phyloP scores from a whole-genome alignment of 2,113 vertebrate species.

The Terrapene triunguis region DNA sequence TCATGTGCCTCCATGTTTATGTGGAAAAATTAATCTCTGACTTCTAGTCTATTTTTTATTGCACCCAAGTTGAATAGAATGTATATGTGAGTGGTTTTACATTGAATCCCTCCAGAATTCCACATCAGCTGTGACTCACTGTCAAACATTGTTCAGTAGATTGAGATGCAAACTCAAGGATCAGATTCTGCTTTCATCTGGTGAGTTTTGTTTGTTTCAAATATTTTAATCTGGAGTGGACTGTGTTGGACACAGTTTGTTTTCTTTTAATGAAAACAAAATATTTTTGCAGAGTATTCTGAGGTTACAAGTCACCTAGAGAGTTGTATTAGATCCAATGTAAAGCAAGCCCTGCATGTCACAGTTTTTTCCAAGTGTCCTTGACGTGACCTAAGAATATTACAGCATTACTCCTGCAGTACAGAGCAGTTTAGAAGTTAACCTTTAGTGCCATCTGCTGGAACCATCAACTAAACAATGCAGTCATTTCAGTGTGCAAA shows the following conservation, averaged over 20 bases:
- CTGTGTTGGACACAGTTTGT: accelerated
- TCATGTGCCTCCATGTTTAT: neutral
- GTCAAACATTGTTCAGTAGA: neutral
- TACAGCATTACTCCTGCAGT: neutral
- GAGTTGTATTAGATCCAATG: neutral
- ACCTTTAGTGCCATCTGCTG: slow-evolving; percentile 71
- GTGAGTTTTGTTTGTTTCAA: neutral
- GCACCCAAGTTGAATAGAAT: neutral
- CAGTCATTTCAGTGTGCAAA: neutral
- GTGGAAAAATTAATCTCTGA: neutral
- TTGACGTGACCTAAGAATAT: neutral
- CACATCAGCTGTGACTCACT: neutral
- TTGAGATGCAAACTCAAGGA: neutral
- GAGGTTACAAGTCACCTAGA: neutral
- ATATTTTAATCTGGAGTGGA: neutral
- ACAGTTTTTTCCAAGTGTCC: neutral
- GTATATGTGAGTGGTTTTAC: neutral
- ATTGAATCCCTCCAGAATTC: neutral
- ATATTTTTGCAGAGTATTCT: neutral
- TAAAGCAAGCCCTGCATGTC: neutral
- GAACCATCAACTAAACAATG: accelerated
- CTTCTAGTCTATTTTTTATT: neutral
- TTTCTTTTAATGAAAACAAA: neutral
- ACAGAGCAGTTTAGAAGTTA: neutral
- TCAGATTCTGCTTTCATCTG: neutral